Evolutionary conservation across 1,140 invertebrate genomes (phyloP), one percentile per base, ranked within the genome.

Genomic region (Bombus waltoni): DNA sequence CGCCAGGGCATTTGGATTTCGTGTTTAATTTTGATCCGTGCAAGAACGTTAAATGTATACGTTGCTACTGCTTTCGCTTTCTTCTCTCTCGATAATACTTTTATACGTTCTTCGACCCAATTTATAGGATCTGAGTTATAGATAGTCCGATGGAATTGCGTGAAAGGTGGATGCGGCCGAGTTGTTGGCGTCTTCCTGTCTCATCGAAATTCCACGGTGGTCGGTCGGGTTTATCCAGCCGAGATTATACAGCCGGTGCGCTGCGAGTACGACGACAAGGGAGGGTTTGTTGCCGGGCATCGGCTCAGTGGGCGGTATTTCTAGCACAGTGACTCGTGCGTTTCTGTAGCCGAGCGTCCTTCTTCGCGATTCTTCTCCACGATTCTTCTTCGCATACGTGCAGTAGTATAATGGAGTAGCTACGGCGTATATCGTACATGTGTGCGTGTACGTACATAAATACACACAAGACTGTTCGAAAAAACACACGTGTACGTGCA

Each of bases 281-380:
- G 71, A 66, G 68, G 81, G 88, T 84, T 86, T 76, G 88, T 90
- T 76, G 89, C 59, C 76, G 80, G 78, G 74, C 86, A 90, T 87
- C 77, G 84, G 71, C 89, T 71, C 92, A 88, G 91, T 93, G 87
- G 92, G 91, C 89, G 92, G 91, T 92, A 92, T 90, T 90, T 90
- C 91, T 92, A 89, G 86, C 71, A 32, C 72, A 84, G 81, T 92
- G 91, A 91, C 89, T 92, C 68, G 88, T 81, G 83, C 81, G 83
- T 91, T 92, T 91, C 87, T 91, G 86, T 78, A 68, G 81, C 70
- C 42, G 75, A 82, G 74, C 66, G 75, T 88, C 79, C 84, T 70
- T 81, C 62, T 83, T 72, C 79, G 85, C 85, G 71, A 83, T 70
- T 59, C 68, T n/a, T 9, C 32, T 74, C 38, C 53, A 32, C 81